Base-by-base conservation (phyloP, 2,113 vertebrate genomes). In the Prinia subflava region DNA sequence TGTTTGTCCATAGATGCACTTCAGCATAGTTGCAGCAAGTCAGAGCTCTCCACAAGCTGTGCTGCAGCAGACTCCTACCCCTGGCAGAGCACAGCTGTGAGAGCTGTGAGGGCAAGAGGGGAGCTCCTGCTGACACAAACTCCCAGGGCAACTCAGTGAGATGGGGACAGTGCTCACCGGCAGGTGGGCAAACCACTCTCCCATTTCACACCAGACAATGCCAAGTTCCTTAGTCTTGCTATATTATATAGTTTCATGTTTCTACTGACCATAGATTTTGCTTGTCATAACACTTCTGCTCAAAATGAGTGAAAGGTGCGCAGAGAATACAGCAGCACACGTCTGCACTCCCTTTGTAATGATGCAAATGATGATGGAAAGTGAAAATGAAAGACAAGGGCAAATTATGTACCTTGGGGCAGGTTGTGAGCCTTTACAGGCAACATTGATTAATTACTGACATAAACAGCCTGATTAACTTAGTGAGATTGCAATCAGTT, bases 391-490 rank as follows among this genome's bases (percentile, higher is more conserved):
- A 96, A 87, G 47, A 69, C 80, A 89, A 92, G 74, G 53, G 73
- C 56, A 89, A 95, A 91, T 92, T 90, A 84, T 14, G 33, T 89
- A 81, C 86, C 93, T 93, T 79, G 65, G 80, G 92, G 92, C 90
- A 84, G 56, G 21, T 47, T 90, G 37, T 89, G 80, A 93, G 85
- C 23, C 53, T 93, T 89, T 82, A 90, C 64, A 82, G 37, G n/a
- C 73, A 94, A 56, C 83, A 83, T 75, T 95, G 96, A 97, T 94
- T 95, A 95, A 95, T 96, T 95, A 37, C 93, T 74, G 87, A 92
- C 87, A 95, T 90, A 94, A 96, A 95, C 63, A 93, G 39, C 35
- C 84, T 83, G 91, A 91, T 95, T 93, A 94, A 80, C 70, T 90
- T 52, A 49, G 60, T 47, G 57, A 93, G 93, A 95, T 92, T 87